Evolutionary conservation across 2,797 vertebrate genomes (phyloP), one percentile per base, ranked within the genome.

Genomic region (Spinus pinus): DNA sequence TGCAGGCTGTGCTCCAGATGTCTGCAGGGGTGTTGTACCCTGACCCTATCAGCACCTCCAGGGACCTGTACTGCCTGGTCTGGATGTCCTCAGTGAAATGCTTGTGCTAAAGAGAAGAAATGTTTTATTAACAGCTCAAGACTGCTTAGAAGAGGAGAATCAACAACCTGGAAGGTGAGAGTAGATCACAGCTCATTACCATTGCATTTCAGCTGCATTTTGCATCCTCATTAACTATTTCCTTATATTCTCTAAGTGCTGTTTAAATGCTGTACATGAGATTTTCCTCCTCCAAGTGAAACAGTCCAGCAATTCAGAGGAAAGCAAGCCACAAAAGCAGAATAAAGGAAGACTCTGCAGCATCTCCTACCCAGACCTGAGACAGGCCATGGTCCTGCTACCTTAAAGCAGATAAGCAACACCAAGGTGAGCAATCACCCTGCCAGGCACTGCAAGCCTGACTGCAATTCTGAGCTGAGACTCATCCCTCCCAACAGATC

Each of bases 11-110:
- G 96, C 98, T 98, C 98, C 98, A 98, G 92, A 98, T 98, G 93
- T 98, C 98, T 39, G 98, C 98, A 20, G 98, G 98, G 25, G 98
- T 98, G 74, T 98, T 98, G 30, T 98, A 98, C 14, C 98, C 98
- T 1, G 98, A 98, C 4, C 98, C 98, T 85, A 98, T 98, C 53
- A 98, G 77, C 58, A 98, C 98, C 89, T 98, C 98, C 94, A 98
- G 70, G 61, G 98, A 98, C 2, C 98, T 96, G 71, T 98, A 98
- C 47, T 98, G 98, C 46, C 97, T 98, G 0, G 98, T 98, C 96
- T 98, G 99, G 95, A 99, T 99, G 95, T 99, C 99, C 77, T 99
- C 99, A 11, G 98, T 99, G 96, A 99, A 99, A 96, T 99, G 99
- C 93, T 99, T 99, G 97, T 99, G 98, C 99, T 99, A n/a, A 86